phyloP scores from a whole-genome alignment of 53 echinoderm and acorn worm genomes.

The Stichopus horrens region DNA sequence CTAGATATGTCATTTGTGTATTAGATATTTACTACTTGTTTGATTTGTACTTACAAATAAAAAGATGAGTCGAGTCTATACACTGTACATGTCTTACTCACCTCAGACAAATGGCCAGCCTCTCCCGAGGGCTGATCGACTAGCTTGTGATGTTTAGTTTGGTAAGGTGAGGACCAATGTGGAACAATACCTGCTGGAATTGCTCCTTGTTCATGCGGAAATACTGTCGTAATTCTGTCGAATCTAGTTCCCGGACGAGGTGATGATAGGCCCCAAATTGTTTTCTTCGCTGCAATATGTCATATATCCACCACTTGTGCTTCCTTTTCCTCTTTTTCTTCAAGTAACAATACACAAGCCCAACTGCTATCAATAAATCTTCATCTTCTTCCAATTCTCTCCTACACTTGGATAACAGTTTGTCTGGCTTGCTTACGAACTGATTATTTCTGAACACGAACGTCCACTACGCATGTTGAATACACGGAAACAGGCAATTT shows the following conservation, averaged over 20 bases:
- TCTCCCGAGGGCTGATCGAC: background rate
- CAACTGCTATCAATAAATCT: background rate
- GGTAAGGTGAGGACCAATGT: background rate
- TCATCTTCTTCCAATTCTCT: constrained; percentile 22
- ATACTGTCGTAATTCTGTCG: constrained; percentile 23
- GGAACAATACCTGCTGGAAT: constrained; percentile 10
- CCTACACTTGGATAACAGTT: background rate
- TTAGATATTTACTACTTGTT: background rate
- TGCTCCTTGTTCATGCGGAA: constrained; percentile 29
- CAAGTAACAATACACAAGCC: too few relatives aligned
- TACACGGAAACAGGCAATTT: background rate
- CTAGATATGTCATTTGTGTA: background rate
- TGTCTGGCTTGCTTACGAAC: constrained; percentile 13
- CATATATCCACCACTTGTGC: constrained; percentile 1
- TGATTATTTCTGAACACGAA: constrained; percentile 29
- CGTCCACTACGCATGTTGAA: background rate
- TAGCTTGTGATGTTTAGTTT: background rate
- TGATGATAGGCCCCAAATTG: constrained; percentile 25
- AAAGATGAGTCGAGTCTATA: background rate
- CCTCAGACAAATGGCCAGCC: background rate
- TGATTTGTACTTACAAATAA: background rate
- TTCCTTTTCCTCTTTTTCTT: constrained; percentile 6
- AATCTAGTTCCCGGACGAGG: constrained; percentile 13
- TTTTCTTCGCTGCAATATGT: constrained; percentile 24
- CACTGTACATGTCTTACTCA: background rate